Percentiles rank a stretch among this genome's conserved stretches.
phyloP scores from a whole-genome alignment of 1,140 invertebrate species.

The Drosophila kurseongensis region DNA sequence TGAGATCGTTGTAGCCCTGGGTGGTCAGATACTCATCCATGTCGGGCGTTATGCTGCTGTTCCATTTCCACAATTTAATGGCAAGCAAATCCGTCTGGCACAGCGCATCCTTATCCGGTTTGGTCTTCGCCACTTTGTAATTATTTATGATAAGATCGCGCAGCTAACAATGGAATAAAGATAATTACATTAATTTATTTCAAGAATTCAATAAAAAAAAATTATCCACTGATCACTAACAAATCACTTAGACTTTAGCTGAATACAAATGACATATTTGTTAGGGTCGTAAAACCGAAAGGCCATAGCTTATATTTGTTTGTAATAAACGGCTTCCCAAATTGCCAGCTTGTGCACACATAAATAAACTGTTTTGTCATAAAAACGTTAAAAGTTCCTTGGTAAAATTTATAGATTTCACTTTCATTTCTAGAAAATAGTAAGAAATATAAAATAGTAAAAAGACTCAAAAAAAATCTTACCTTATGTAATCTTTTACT shows the following conservation, averaged over 20 bases:
- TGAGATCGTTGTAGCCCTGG: conserved; percentile 87
- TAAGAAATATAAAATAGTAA: too few relatives aligned
- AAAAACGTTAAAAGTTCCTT: too few relatives aligned
- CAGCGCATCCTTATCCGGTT: conserved; percentile 84
- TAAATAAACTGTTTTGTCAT: not conserved
- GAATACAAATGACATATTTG: conserved; percentile 26
- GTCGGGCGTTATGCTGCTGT: conserved; percentile 86
- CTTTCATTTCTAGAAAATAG: too few relatives aligned
- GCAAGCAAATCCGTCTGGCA: conserved; percentile 87
- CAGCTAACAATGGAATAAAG: conserved; percentile 35
- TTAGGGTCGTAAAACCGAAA: not conserved
- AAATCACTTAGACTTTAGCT: not conserved
- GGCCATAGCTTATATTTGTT: not conserved
- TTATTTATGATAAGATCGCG: conserved; percentile 86
- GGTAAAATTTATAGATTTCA: not conserved
- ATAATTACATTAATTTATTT: not conserved
- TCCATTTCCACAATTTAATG: conserved; percentile 87
- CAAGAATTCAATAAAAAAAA: not conserved
- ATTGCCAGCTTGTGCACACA: not conserved
- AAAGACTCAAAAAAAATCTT: too few relatives aligned
- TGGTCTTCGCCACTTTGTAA: conserved; percentile 84
- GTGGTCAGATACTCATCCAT: conserved; percentile 86
- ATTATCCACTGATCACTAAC: not conserved
- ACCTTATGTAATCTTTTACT: too few relatives aligned
- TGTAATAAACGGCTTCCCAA: conserved; percentile 10